A percentile compares a stretch with the other conserved stretches of the same genome.
Evolutionary conservation across 2,888 invertebrate species (phyloP).

Genomic region (Glaucopsyche alexis): DNA sequence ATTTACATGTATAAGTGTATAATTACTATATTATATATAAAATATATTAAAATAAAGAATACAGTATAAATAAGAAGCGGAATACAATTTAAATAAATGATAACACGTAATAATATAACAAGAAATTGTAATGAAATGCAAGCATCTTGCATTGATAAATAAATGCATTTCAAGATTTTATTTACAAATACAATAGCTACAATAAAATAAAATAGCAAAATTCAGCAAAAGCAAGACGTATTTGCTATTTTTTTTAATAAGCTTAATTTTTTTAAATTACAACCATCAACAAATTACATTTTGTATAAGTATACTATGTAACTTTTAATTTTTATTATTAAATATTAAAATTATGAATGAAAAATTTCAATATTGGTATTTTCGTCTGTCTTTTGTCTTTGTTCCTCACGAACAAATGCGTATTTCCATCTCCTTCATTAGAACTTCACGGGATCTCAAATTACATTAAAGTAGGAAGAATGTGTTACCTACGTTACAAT

Average conservation of each 20-base stretch:
- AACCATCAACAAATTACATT: background rate
- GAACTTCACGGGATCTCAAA: background rate
- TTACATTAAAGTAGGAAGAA: background rate
- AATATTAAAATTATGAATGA: too few relatives aligned
- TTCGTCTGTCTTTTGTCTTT: background rate
- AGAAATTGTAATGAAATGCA: constrained; percentile 2
- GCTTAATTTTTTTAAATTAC: background rate
- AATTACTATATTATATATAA: background rate
- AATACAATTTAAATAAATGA: constrained; percentile 8
- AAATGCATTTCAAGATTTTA: background rate
- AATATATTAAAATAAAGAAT: constrained; percentile 5
- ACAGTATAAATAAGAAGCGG: background rate
- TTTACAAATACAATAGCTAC: constrained; percentile 6
- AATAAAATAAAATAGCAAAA: background rate
- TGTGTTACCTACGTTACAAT: background rate
- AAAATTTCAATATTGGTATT: too few relatives aligned
- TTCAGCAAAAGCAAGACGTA: background rate
- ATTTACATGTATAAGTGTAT: background rate
- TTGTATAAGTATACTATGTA: background rate
- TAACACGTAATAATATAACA: background rate
- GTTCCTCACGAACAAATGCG: background rate
- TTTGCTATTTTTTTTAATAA: background rate
- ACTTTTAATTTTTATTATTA: too few relatives aligned
- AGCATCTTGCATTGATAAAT: constrained; percentile 2
- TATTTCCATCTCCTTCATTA: background rate